Evolutionary conservation across 2,888 invertebrate genomes (phyloP), one percentile per base, ranked within the genome.

Genomic region (Caenorhabditis sp.): DNA sequence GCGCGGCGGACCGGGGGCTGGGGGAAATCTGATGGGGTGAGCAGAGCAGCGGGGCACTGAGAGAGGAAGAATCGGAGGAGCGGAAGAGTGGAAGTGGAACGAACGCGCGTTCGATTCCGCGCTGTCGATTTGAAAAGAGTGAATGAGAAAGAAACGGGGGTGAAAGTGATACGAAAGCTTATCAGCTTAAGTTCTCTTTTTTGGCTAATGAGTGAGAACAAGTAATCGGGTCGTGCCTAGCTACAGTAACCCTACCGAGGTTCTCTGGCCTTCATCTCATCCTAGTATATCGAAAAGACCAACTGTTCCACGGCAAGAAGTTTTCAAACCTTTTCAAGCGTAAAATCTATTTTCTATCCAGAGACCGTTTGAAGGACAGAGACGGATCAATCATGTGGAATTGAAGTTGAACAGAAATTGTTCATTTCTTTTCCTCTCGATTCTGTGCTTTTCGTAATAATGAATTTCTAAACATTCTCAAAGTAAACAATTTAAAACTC

Each of bases 1-100:
- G 26, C 39, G 37, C 62, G 63, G n/a, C n/a, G n/a, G n/a, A n/a
- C n/a, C n/a, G n/a, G n/a, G n/a, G n/a, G n/a, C n/a, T n/a, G n/a
- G n/a, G n/a, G 62, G 65, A 70, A 70, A 70, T 70, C 70, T 70
- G 59, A 70, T 68, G 68, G n/a, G n/a, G 68, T 59, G 68, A 68
- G 68, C 68, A 68, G 52, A n/a, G n/a, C n/a, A n/a, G n/a, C n/a
- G 68, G 58, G 56, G 66, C 66, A 66, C 55, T 11, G 48, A 48
- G 30, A 45, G 43, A 41, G 13, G 48, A 48, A 27, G 26, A 26
- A 41, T 39, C 53, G 53, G 27, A 13, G 13, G 39, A 50, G 59
- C 48, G 71, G 53, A 70, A 61, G 70, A 61, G 50, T 70, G 61
- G 58, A 68, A 48, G 48, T n/a, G n/a, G n/a, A n/a, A n/a, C n/a